phyloP scores from a whole-genome alignment of 2,797 vertebrate genomes.

The Sebastes kiyomatsui region DNA sequence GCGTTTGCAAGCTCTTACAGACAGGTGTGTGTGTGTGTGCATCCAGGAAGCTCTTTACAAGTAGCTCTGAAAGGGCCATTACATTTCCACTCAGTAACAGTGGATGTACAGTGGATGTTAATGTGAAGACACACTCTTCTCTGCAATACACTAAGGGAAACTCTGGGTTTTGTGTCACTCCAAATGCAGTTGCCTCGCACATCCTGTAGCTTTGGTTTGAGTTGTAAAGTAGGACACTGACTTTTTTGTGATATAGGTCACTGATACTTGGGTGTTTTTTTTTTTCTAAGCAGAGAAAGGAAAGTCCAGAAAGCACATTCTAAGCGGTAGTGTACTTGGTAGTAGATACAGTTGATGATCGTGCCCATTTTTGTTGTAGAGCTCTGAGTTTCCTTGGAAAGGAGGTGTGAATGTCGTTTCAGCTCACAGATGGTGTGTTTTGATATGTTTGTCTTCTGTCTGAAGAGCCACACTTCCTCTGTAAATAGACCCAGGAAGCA shows the following conservation, averaged over 20 bases:
- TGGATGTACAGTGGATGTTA: no score
- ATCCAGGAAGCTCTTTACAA: background rate
- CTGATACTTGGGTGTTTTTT: background rate
- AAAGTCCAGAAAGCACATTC: background rate
- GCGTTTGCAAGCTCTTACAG: no score
- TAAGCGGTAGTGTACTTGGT: background rate
- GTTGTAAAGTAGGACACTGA: background rate
- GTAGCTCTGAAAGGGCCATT: background rate
- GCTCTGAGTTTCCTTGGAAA: background rate
- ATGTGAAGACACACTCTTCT: background rate
- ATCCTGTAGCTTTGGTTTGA: background rate
- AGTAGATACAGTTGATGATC: background rate
- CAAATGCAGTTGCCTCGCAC: background rate
- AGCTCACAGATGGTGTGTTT: background rate
- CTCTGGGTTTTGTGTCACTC: background rate
- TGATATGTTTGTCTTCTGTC: background rate
- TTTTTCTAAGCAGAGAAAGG: background rate
- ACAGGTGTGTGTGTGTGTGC: no score
- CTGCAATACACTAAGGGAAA: background rate
- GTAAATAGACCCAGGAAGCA: background rate
- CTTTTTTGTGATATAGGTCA: background rate
- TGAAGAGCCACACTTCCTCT: background rate
- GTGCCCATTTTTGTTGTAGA: background rate
- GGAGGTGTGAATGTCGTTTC: background rate
- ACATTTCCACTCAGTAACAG: background rate